Evolutionary conservation across 2,888 invertebrate species (phyloP), one percentile per base, ranked within the genome.

Genomic region (Philereme vetulata): DNA sequence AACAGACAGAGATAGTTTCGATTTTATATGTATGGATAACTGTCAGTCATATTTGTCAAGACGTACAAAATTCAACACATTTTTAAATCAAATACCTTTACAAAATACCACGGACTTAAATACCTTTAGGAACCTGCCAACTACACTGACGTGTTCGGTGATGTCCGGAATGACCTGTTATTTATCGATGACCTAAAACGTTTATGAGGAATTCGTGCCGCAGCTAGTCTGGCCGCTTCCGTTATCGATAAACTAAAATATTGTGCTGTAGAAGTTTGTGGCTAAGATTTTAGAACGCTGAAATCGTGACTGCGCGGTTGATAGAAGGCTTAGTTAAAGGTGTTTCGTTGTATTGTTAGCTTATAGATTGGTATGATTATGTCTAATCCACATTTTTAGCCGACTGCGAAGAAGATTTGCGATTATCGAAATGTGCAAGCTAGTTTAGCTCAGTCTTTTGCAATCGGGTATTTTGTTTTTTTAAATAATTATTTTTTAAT

Each of bases 181-280:
- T 64, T 83, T 85, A 86, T 84, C 85, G 84, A 78, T 81, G 81
- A 74, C 84, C 84, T 81, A 78, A 81, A 86, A 85, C 80, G 84
- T 85, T 86, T 87, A 85, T 85, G 84, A 86, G 88, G 77, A 82
- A 84, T 85, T 88, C 88, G 88, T 87, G 88, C 81, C 82, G 72
- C 74, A 78, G 81, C 80, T 87, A 88, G 88, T 89, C 88, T 85
- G 76, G 77, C 72, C 74, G 72, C 82, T 90, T 89, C 88, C 90
- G 88, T 72, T 82, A 81, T 81, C 86, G 88, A 88, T 87, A 86
- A 86, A 85, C 84, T 77, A 78, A 82, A 85, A 82, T 80, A 84
- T 80, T 74, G 52, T 51, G 51, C 74, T 70, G 68, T 64, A 64
- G 56, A 70, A 74, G 72, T 74, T 78, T 74, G 73, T 70, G 60